Percentiles rank a stretch among this genome's conserved stretches.
Evolutionary conservation across 2,888 invertebrate species (phyloP).

Genomic region (Hoplodrina ambigua): DNA sequence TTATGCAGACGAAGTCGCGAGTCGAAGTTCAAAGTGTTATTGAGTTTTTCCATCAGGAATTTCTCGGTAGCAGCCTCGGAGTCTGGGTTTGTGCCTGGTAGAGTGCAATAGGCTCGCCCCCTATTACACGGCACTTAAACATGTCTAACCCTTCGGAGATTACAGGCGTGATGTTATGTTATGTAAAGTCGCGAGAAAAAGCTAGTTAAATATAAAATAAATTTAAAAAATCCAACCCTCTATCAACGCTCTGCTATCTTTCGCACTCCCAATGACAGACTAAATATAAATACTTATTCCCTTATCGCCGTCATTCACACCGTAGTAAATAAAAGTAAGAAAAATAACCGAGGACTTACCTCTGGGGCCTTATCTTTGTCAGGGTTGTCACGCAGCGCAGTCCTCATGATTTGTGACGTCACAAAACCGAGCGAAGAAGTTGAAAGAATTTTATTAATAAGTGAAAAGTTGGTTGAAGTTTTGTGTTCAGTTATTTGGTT

Average conservation of each 20-base stretch:
- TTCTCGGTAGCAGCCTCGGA: no score
- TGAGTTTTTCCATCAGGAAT: no score
- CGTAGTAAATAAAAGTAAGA: constrained; percentile 65
- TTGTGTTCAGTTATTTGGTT: constrained; percentile 6
- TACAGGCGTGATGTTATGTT: no score
- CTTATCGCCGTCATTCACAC: constrained; percentile 48
- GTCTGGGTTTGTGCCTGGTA: no score
- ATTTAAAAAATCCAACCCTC: background rate
- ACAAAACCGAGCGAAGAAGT: constrained; percentile 37
- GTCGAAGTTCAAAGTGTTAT: no score
- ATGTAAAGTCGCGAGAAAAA: no score
- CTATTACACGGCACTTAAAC: no score
- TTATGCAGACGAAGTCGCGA: no score
- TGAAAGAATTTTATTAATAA: constrained; percentile 51
- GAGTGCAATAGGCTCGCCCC: no score
- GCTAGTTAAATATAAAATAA: background rate
- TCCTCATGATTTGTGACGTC: constrained; percentile 78
- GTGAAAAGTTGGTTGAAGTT: constrained; percentile 34
- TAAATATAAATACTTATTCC: constrained; percentile 30
- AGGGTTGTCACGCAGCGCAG: constrained; percentile 72
- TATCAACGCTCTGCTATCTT: constrained; percentile 1
- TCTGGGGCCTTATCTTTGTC: constrained; percentile 76
- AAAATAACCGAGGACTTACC: constrained; percentile 77
- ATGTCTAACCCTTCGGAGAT: no score
- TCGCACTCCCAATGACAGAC: constrained; percentile 22